phyloP scores from a whole-genome alignment of 2,797 vertebrate species.

The Coccyzus lansbergi region DNA sequence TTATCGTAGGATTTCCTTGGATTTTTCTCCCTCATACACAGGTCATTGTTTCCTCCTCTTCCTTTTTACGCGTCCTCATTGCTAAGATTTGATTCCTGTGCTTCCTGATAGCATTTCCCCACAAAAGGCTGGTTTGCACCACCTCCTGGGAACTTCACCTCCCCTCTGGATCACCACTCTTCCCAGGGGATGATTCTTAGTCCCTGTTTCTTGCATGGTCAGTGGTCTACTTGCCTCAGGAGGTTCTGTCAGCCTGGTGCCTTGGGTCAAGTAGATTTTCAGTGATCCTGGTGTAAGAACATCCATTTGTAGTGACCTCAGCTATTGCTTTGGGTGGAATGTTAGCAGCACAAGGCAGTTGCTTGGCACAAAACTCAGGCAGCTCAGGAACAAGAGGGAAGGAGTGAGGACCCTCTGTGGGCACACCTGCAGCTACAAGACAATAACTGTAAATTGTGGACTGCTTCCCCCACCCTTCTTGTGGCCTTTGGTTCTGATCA shows the following conservation, averaged over 20 bases:
- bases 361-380: not conserved
- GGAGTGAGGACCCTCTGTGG: not conserved
- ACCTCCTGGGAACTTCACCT: too few species aligned
- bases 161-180: too few species aligned
- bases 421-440: not conserved
- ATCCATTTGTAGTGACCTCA: too few species aligned
- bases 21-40: fast-evolving
- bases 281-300: too few species aligned
- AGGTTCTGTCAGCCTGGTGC: too few species aligned
- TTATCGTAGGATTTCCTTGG: not conserved
- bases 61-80: not conserved
- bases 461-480: not conserved
- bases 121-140: not conserved
- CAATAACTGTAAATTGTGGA: not conserved
- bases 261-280: too few species aligned
- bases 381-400: fast-evolving
- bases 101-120: not conserved
- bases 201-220: too few species aligned
- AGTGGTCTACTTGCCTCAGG: too few species aligned
- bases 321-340: too few species aligned
- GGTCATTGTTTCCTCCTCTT: not conserved
- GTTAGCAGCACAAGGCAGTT: too few species aligned
- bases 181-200: too few species aligned
- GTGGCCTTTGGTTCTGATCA: not conserved
- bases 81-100: not conserved